Evolutionary conservation across 2,888 invertebrate species (phyloP).

Genomic region (Chouioia cunea): DNA sequence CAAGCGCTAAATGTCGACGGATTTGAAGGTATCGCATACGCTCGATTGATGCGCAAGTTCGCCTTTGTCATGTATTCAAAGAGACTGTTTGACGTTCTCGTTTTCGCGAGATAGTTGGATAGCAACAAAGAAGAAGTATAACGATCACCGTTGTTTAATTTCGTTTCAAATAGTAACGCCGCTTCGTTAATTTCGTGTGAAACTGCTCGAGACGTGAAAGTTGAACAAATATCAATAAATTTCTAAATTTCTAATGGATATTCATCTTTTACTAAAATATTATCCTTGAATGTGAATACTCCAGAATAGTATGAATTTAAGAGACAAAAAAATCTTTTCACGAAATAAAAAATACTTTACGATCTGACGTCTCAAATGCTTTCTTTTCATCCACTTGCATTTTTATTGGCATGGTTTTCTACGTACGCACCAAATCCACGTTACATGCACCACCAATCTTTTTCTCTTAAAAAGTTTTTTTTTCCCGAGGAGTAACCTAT

Average conservation of each 20-base stretch:
- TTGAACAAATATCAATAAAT: no score
- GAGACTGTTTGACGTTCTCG: not conserved
- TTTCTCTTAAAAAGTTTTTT: not conserved
- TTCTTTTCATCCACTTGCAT: not conserved
- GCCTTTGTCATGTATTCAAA: constrained; percentile 15
- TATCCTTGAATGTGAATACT: no score
- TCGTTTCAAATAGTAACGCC: no score
- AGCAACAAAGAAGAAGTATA: no score
- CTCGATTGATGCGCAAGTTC: constrained; percentile 17
- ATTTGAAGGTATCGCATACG: constrained; percentile 2
- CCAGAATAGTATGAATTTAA: no score
- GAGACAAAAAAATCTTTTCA: not conserved
- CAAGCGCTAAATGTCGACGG: not conserved
- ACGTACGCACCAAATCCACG: constrained; percentile 3
- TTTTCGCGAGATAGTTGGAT: no score
- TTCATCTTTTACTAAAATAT: no score
- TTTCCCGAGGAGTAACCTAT: not conserved
- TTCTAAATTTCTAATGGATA: no score
- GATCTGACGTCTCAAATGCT: constrained; percentile 10
- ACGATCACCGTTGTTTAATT: no score
- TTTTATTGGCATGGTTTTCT: constrained; percentile 16
- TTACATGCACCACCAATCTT: not conserved
- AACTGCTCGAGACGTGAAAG: no score
- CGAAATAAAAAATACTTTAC: constrained; percentile 19
- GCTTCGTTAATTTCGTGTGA: no score